Base-by-base conservation (phyloP, 2,797 vertebrate genomes). In the Acrossocheilus fasciatus region DNA sequence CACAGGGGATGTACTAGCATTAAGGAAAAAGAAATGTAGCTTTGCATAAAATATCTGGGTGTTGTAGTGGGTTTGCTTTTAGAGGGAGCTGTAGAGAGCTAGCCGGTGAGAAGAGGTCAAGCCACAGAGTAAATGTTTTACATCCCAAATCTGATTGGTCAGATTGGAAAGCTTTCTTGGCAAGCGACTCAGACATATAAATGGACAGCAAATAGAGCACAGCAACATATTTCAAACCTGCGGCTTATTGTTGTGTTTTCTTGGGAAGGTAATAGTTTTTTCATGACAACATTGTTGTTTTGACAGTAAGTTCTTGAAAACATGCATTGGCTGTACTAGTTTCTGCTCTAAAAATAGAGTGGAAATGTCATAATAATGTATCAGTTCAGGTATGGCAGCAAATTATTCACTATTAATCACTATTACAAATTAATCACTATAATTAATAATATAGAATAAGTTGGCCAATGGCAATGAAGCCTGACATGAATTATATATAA, bases 161-260 rank as follows among this genome's bases (percentile, higher is more conserved):
- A 88, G 75, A 88, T 88, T 88, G 73, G 66, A 89, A 54, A 85
- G 87, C 87, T 85, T 88, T 88, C 36, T 85, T 90, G 84, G 88
- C 84, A 85, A 62, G 66, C 9, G 34, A 64, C 23, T 30, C 12
- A n/a, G 70, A 57, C 15, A 12, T 57, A 26, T 30, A 62, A 47
- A 85, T 23, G n/a, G n/a, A 74, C 7, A 84, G 54, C 62, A 87
- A 87, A 85, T 82, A 47, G 36, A 59, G 41, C n/a, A 52, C 72
- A 36, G 85, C 70, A 66, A 86, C 84, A 87, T 88, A 86, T 83
- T 81, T 84, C 66, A 89, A 68, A 87, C 79, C 52, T 76, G 83
- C 86, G 72, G 79, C 86, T 75, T 54, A 15, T 26, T 79, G 52
- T 45, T 62, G 79, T 68, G 69, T 73, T 66, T 43, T 69, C 50